Evolutionary conservation across 1,140 invertebrate genomes (phyloP), one percentile per base, ranked within the genome.

Genomic region (Eriosoma lanigerum): DNA sequence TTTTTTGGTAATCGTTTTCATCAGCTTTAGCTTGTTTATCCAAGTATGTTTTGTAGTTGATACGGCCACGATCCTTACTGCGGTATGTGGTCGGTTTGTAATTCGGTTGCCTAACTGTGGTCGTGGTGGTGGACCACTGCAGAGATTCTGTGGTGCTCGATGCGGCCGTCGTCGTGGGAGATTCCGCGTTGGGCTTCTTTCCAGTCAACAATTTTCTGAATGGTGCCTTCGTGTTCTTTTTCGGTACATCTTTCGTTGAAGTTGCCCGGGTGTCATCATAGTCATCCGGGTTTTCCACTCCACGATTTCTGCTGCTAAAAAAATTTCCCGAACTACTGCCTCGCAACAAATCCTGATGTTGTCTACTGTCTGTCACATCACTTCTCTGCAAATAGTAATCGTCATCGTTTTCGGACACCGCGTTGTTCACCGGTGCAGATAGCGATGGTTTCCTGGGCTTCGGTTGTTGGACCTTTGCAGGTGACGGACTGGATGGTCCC

Each of bases 351-450:
- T 85, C 83, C 15, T 82, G 82, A 50, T 86, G 86, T 12, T 87
- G 83, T n/a, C 85, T 83, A 24, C 88, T 87, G 81, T 90, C 89
- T 46, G 92, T 91, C 80, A 91, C 91, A 85, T 93, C 92, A 29
- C 92, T 92, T 19, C 91, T 88, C 83, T 93, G 92, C 9, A 94
- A 87, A 83, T 91, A 89, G 85, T 93, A 93, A 32, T 91, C 90
- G 84, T 93, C 92, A 76, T 87, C 89, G 72, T 84, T 85, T 81
- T 86, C 84, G 81, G 88, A 86, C 81, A 88, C 88, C 26, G 83
- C 83, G 46, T 84, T 84, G 81, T 84, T 84, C 0, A 84, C 80
- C 5, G 82, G 83, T 8, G 24, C 19, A 32, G 75, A 78, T 2
- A 78, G 8, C 29, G 64, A 50, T 3, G 81, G 81, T 21, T 78